Base-by-base conservation (phyloP, 2,888 invertebrate species). In the Pediacus dermestoides region DNA sequence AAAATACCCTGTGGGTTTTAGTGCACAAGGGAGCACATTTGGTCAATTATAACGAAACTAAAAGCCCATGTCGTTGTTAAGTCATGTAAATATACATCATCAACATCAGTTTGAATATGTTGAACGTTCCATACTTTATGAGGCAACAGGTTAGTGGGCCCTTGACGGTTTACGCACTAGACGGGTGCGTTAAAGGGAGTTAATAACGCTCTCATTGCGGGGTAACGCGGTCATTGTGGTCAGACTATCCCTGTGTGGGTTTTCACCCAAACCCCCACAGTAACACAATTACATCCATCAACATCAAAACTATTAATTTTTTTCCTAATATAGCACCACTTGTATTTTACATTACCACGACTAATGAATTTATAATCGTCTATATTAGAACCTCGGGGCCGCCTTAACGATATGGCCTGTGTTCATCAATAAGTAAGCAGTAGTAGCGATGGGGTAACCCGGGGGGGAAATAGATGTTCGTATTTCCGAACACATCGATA, bases 71-170 rank as follows among this genome's bases (percentile, higher is more conserved):
- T n/a, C n/a, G n/a, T n/a, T n/a, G n/a, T n/a, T n/a, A n/a, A n/a
- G n/a, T n/a, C n/a, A n/a, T n/a, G n/a, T n/a, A n/a, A n/a, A n/a
- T n/a, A n/a, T n/a, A n/a, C n/a, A n/a, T n/a, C n/a, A n/a, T n/a
- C n/a, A n/a, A n/a, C n/a, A n/a, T n/a, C n/a, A n/a, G n/a, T n/a
- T n/a, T n/a, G n/a, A n/a, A n/a, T n/a, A n/a, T n/a, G n/a, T n/a
- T n/a, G n/a, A n/a, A n/a, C n/a, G 23, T 23, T 28, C 14, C 14
- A 14, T 14, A 23, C 44, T 37, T 44, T 37, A 38, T 34, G 11
- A 31, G 41, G 44, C 53, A 48, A 51, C 53, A 52, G 52, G 51
- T 53, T 47, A 50, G 46, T 38, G 47, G 39, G 37, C 44, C 36
- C 44, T 10, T 28, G 14, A 14, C 10, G 28, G 28, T 28, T 43